A percentile compares a stretch with the other conserved stretches of the same genome.
Evolutionary conservation across 2,888 invertebrate genomes (phyloP).

Genomic region (Diachrysia chrysitis): DNA sequence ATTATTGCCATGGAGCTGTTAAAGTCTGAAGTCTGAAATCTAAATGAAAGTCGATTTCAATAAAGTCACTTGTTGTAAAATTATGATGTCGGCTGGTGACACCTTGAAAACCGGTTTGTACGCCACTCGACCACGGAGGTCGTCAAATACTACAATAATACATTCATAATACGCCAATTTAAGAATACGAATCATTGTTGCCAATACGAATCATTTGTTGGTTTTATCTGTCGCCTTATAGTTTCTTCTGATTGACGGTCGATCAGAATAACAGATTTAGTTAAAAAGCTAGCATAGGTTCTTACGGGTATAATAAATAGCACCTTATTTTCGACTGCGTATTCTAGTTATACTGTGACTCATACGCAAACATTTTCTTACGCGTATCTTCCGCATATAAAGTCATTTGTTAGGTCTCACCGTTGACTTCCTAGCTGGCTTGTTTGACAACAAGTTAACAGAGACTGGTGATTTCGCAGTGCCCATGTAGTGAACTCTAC

Average conservation of each 20-base stretch:
- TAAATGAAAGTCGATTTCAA: slow-evolving; percentile 5
- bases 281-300: no score
- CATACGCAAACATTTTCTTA: neutral
- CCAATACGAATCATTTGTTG: no score
- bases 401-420: slow-evolving; percentile 70
- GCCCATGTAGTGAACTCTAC: slow-evolving; percentile 73
- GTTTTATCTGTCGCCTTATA: no score
- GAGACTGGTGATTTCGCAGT: slow-evolving; percentile 76
- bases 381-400: slow-evolving; percentile 33
- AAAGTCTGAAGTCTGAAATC: no score
- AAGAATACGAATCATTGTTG: no score
- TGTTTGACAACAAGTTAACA: slow-evolving; percentile 54
- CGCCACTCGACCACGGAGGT: no score
- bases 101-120: no score
- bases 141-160: no score
- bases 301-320: no score
- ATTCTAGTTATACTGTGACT: neutral
- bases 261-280: neutral
- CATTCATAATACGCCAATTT: no score
- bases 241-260: no score
- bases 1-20: slow-evolving; percentile 11
- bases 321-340: neutral
- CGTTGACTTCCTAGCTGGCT: slow-evolving; percentile 67
- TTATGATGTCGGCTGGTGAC: neutral
- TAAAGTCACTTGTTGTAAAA: slow-evolving; percentile 5